A percentile compares a stretch with the other conserved stretches of the same genome.
phyloP scores from a whole-genome alignment of 2,113 vertebrate species.

The Elaphurus davidianus region DNA sequence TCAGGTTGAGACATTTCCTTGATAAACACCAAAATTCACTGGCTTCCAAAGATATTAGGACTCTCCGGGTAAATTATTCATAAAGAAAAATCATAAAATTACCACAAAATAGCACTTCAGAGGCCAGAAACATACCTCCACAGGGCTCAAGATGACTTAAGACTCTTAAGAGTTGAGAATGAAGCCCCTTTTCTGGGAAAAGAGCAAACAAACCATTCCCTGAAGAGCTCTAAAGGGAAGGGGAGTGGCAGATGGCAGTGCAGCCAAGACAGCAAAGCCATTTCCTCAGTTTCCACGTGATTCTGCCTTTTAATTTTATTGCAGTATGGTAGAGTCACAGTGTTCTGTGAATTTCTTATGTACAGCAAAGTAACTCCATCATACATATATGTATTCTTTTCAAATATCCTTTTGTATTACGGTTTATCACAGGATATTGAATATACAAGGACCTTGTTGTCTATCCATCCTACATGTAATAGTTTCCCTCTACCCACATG shows the following conservation, averaged over 20 bases:
- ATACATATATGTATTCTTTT: neutral
- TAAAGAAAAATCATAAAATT: neutral
- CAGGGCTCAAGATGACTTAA: neutral
- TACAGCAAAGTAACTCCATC: neutral
- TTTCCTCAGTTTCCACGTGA: neutral
- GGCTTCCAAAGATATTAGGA: neutral
- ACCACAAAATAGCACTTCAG: neutral
- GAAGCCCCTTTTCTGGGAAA: neutral
- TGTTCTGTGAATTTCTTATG: neutral
- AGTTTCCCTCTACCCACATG: neutral
- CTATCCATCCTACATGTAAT: neutral
- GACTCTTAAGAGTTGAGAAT: neutral
- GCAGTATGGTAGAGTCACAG: neutral
- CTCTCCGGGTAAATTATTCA: constrained; percentile 13
- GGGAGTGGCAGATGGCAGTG: neutral
- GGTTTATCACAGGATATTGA: neutral
- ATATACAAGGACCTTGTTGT: neutral
- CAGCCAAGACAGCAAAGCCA: neutral
- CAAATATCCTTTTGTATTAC: neutral
- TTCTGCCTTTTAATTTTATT: neutral
- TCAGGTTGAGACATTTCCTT: neutral
- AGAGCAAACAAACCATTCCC: neutral
- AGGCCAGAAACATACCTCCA: neutral
- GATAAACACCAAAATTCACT: neutral
- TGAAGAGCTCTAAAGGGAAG: neutral